phyloP scores from a whole-genome alignment of 2,113 vertebrate species.

The Anhinga anhinga region DNA sequence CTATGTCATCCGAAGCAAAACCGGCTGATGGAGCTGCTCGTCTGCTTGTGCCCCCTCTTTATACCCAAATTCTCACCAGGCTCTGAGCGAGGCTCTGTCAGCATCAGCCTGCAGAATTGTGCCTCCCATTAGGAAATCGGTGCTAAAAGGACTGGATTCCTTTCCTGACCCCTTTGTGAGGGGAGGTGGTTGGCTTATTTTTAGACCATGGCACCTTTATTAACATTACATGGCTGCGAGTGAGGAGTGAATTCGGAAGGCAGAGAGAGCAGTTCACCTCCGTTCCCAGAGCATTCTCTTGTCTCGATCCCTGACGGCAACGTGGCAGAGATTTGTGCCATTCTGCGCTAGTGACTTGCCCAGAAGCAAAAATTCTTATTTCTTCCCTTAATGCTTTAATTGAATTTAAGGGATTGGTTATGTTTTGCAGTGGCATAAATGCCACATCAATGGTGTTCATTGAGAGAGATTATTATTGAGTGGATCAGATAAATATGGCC shows the following conservation, averaged over 20 bases:
- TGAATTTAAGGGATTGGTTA: conserved; percentile 66
- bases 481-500: conserved; percentile 74
- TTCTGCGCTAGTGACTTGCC: conserved; percentile 32
- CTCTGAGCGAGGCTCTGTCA: rapidly evolving
- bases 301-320: not conserved
- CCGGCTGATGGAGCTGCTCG: rapidly evolving
- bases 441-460: conserved; percentile 69
- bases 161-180: not conserved
- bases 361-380: conserved; percentile 62
- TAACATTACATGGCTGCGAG: not conserved
- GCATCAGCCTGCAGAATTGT: not conserved
- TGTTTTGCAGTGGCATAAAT: conserved; percentile 59
- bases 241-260: not conserved
- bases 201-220: not conserved
- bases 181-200: not conserved
- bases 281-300: not conserved
- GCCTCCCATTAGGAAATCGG: rapidly evolving
- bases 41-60: not conserved
- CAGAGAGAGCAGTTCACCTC: not conserved
- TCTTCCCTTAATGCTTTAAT: conserved; percentile 57
- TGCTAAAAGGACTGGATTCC: not conserved
- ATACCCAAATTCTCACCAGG: not conserved
- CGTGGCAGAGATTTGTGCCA: conserved; percentile 25
- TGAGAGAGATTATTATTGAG: conserved; percentile 58
- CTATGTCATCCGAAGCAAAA: not conserved